phyloP scores from a whole-genome alignment of 2,797 vertebrate species.

The Varecia variegata region DNA sequence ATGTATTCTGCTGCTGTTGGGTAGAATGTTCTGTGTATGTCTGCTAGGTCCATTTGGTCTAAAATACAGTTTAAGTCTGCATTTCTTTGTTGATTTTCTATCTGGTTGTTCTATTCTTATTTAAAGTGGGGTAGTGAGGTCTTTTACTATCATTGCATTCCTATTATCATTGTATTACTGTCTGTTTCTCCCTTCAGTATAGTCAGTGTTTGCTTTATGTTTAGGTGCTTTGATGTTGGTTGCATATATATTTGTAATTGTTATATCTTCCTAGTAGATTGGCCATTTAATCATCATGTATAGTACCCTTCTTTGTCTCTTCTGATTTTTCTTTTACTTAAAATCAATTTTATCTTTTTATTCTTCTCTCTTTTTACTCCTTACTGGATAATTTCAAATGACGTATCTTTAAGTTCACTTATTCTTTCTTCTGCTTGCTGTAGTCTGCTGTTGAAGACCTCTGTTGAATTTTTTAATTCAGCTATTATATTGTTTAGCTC shows the following conservation, averaged over 20 bases:
- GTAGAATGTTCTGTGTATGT: not conserved
- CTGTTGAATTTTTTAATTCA: not conserved
- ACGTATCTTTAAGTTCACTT: not conserved
- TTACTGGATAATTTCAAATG: not conserved
- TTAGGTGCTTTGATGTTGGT: not conserved
- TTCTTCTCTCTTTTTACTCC: not conserved
- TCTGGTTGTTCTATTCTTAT: not conserved
- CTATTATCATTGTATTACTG: not conserved
- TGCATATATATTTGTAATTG: not conserved
- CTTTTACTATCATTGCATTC: not conserved
- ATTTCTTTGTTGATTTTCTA: not conserved
- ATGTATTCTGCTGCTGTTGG: not conserved
- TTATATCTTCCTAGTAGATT: not conserved
- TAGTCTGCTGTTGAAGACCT: not conserved
- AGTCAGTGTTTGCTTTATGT: not conserved
- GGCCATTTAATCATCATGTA: not conserved
- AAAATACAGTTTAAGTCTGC: not conserved
- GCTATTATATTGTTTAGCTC: not conserved
- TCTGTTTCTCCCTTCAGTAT: not conserved
- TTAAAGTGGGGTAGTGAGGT: not conserved
- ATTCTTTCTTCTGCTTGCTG: not conserved
- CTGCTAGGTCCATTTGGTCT: not conserved
- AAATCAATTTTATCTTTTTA: not conserved
- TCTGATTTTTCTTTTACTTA: not conserved
- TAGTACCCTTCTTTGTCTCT: not conserved